Conservation (phyloP, 2,888 invertebrate species). For the Flabesymbios commensalis region DNA sequence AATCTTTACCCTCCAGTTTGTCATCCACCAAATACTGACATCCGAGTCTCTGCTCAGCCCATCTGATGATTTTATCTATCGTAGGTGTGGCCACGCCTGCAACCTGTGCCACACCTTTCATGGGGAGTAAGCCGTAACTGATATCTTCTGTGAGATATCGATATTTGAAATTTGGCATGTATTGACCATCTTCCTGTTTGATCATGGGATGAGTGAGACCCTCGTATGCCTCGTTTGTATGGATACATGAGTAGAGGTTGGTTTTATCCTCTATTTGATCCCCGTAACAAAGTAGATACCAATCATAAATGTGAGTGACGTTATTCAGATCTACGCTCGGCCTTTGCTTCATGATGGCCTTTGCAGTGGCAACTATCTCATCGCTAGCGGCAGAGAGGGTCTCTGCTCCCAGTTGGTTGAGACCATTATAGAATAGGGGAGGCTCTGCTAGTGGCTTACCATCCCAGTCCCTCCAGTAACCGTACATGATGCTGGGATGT, state of each 20-base stretch:
- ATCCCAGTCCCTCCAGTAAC: conserved; percentile 43
- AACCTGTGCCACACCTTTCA: conserved; percentile 42
- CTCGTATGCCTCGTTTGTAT: conserved; percentile 40
- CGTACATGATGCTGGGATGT: conserved; percentile 46
- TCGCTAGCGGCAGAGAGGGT: conserved; percentile 40
- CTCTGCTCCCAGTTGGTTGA: conserved; percentile 38
- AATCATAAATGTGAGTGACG: conserved; percentile 25
- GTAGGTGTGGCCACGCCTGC: conserved; percentile 33
- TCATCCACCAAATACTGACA: conserved; percentile 42
- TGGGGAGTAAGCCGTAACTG: conserved; percentile 43
- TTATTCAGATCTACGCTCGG: conserved; percentile 14
- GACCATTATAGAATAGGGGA: conserved; percentile 48
- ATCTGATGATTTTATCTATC: conserved; percentile 40
- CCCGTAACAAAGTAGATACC: conserved; percentile 40
- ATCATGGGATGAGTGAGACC: conserved; percentile 40
- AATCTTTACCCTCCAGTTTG: conserved; percentile 42
- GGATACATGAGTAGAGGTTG: conserved; percentile 36
- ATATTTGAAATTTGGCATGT: conserved; percentile 26
- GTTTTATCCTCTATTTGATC: conserved; percentile 39
- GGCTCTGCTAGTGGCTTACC: conserved; percentile 37
- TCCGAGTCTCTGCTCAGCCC: conserved; percentile 45
- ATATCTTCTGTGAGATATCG: conserved; percentile 44
- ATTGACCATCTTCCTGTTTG: conserved; percentile 6
- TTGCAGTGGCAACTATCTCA: conserved; percentile 41
- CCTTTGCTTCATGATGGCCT: conserved; percentile 12